Evolutionary conservation across 92 coral and sea anemone genomes (phyloP).

Genomic region (Actinernus sp.): DNA sequence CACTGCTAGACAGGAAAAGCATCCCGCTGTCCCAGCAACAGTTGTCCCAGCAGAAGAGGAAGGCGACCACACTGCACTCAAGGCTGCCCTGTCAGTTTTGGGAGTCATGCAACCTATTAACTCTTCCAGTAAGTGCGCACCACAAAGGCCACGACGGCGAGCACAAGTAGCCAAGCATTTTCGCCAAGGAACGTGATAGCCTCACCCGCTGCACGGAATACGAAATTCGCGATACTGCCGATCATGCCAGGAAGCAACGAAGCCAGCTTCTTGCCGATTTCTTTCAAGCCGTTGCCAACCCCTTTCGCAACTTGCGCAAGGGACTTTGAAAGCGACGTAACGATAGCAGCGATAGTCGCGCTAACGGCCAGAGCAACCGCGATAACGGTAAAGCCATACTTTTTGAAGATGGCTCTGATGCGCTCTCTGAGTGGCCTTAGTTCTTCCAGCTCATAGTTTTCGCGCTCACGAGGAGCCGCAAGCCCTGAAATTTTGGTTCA

Average conservation of each 20-base stretch:
- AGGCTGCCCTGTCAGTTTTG: background rate
- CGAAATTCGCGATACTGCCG: conserved; percentile 7
- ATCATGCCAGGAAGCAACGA: background rate
- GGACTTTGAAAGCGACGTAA: background rate
- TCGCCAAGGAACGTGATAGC: conserved; percentile 1
- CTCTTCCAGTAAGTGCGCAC: background rate
- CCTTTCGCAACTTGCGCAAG: background rate
- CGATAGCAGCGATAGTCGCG: conserved; percentile 1
- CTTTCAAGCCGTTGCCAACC: conserved; percentile 1
- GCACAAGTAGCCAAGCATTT: conserved; percentile 6
- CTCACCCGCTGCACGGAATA: background rate
- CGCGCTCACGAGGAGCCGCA: too few species aligned
- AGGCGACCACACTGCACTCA: conserved; percentile 3
- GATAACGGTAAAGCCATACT: conserved; percentile 3
- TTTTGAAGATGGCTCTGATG: conserved; percentile 1
- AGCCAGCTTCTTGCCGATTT: conserved; percentile 1
- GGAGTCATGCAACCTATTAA: background rate
- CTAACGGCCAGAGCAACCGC: background rate
- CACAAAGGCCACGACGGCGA: background rate
- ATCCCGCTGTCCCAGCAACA: too few species aligned
- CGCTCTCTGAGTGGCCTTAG: conserved; percentile 2
- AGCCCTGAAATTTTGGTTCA: too few species aligned
- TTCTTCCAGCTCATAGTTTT: background rate
- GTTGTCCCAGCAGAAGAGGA: background rate
- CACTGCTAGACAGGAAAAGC: too few species aligned